These are phyloP conservation scores for Ctenopoma kingsleyae DNA, from an alignment of 2,797 vertebrate species.

Conservation along the genomic window DNA sequence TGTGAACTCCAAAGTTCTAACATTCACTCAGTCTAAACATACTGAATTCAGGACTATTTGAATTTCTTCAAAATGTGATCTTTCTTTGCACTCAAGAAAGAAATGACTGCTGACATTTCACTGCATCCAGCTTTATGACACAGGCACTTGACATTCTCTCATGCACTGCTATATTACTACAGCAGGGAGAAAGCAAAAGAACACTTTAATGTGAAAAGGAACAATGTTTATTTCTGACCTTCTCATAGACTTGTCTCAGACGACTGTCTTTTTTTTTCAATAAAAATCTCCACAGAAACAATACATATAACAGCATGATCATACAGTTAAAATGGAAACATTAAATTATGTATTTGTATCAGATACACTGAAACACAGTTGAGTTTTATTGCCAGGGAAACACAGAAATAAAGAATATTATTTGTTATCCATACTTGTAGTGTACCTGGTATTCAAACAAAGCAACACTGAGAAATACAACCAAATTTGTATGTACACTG, in stretches of 20 bases:
- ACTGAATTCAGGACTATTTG: slow-evolving; percentile 24
- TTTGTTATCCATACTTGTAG: slow-evolving; percentile 28
- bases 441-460: slow-evolving; percentile 40
- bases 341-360: slow-evolving; percentile 68
- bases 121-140: slow-evolving; percentile 11
- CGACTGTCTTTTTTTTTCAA: slow-evolving; percentile 53
- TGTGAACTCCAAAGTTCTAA: too few species aligned
- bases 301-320: slow-evolving; percentile 52
- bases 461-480: slow-evolving; percentile 36
- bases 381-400: slow-evolving; percentile 43
- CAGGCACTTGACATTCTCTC: slow-evolving; percentile 23
- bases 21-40: slow-evolving; percentile 17
- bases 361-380: slow-evolving; percentile 54
- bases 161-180: background rate
- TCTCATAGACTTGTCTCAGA: slow-evolving; percentile 51
- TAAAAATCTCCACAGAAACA: slow-evolving; percentile 59
- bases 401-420: slow-evolving; percentile 38
- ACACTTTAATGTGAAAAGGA: slow-evolving; percentile 60
- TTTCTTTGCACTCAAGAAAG: background rate
- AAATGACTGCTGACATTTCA: slow-evolving; percentile 32
- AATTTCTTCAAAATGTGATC: slow-evolving; percentile 16
- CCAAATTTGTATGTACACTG: slow-evolving; percentile 56
- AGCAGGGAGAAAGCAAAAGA: background rate
- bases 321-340: slow-evolving; percentile 61
- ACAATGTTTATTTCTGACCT: slow-evolving; percentile 70